Evolutionary conservation across 2,113 vertebrate species (phyloP).

Genomic region (Cavia aperea): DNA sequence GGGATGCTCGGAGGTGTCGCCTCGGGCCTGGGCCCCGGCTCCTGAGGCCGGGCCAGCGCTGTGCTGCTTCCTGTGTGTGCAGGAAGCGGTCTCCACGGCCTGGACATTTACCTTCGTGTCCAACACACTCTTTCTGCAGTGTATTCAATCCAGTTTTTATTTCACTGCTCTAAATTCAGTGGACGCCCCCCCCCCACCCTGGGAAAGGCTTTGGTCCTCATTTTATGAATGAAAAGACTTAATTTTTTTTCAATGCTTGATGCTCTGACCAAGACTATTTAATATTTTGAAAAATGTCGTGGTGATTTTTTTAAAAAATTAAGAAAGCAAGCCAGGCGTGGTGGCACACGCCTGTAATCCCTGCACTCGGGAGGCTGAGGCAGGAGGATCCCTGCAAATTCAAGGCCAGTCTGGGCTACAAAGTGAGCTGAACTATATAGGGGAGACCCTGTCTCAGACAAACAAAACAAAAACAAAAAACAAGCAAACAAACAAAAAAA

Average conservation of each 20-base stretch:
- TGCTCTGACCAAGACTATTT: conserved; percentile 48
- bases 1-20: background rate
- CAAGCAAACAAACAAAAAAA: too few relatives aligned
- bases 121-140: conserved; percentile 48
- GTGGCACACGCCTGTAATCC: too few relatives aligned
- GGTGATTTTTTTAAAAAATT: conserved; percentile 46
- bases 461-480: too few relatives aligned
- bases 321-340: background rate
- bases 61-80: conserved; percentile 63
- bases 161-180: conserved; percentile 43
- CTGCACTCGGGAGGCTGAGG: too few relatives aligned
- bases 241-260: conserved; percentile 46
- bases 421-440: too few relatives aligned
- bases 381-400: too few relatives aligned
- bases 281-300: conserved; percentile 51
- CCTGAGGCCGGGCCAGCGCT: background rate
- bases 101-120: conserved; percentile 45
- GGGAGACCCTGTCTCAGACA: too few relatives aligned
- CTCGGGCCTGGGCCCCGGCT: background rate
- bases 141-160: conserved; percentile 34
- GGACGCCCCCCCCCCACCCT: background rate
- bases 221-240: conserved; percentile 61
- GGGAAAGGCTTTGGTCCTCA: conserved; percentile 44
- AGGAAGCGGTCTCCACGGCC: conserved; percentile 54
- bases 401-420: too few relatives aligned